Conservation (phyloP, 2,888 invertebrate genomes). For the Eilema depressum region DNA sequence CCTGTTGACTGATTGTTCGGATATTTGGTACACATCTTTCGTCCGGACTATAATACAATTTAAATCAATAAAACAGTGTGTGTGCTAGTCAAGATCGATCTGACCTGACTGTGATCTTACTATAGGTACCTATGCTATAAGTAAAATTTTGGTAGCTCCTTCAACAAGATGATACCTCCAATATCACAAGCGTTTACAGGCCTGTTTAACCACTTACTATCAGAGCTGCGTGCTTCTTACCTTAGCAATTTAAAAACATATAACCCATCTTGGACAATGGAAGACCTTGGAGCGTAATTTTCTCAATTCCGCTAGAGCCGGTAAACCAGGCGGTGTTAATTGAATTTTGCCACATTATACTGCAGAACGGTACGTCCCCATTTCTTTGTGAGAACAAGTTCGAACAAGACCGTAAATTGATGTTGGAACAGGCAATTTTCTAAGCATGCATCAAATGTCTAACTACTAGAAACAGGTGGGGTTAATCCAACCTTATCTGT, state of each 20-base stretch:
- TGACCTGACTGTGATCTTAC: no score
- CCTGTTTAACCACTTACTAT: background rate
- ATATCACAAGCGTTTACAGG: background rate
- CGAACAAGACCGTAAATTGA: background rate
- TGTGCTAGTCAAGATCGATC: no score
- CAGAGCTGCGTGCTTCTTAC: background rate
- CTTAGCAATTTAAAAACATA: background rate
- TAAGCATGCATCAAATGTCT: background rate
- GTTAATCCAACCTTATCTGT: no score
- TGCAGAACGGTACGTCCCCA: constrained; percentile 1
- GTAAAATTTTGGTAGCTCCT: no score
- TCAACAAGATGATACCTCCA: background rate
- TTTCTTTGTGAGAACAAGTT: constrained; percentile 16
- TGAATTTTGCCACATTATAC: constrained; percentile 4
- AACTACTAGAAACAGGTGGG: no score
- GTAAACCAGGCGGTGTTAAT: background rate
- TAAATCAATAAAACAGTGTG: no score
- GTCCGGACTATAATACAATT: no score
- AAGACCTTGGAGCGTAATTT: background rate
- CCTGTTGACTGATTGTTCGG: no score
- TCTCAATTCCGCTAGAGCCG: background rate
- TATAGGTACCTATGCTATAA: no score
- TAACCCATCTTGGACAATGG: background rate
- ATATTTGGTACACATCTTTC: no score
- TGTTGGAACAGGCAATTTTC: constrained; percentile 18